phyloP scores from a whole-genome alignment of 2,888 invertebrate species.

The Siphlonurus alternatus region DNA sequence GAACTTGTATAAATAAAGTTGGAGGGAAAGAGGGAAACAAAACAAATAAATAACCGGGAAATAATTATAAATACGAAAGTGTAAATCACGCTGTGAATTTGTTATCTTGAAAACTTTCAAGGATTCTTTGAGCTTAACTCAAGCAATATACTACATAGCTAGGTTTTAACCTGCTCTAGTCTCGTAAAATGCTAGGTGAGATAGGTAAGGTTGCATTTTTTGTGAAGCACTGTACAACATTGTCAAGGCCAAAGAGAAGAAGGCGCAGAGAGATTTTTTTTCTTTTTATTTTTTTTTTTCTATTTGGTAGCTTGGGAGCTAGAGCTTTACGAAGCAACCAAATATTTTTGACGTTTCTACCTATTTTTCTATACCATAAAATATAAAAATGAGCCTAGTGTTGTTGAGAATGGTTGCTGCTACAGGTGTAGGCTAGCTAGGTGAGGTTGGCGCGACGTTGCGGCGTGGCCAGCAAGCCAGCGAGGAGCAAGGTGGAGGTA shows the following conservation, averaged over 20 bases:
- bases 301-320: not conserved
- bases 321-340: not conserved
- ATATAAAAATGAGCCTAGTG: not conserved
- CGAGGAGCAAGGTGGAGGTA: not conserved
- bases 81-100: too few relatives aligned
- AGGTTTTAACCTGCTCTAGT: not conserved
- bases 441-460: not conserved
- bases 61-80: too few relatives aligned
- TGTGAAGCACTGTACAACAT: not conserved
- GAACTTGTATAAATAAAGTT: too few relatives aligned
- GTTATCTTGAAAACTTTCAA: not conserved
- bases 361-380: too few relatives aligned
- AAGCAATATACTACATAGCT: too few relatives aligned
- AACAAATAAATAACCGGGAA: too few relatives aligned
- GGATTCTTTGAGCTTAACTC: too few relatives aligned
- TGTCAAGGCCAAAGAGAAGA: not conserved
- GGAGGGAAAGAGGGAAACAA: too few relatives aligned
- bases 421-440: not conserved
- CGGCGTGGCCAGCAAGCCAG: not conserved
- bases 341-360: too few relatives aligned
- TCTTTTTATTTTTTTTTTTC: not conserved
- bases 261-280: not conserved
- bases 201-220: not conserved
- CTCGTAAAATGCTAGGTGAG: not conserved
- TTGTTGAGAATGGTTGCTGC: too few relatives aligned